These are phyloP conservation scores for Eulacestoma nigropectus DNA, from an alignment of 2,113 vertebrate species.

Conservation along the genomic window DNA sequence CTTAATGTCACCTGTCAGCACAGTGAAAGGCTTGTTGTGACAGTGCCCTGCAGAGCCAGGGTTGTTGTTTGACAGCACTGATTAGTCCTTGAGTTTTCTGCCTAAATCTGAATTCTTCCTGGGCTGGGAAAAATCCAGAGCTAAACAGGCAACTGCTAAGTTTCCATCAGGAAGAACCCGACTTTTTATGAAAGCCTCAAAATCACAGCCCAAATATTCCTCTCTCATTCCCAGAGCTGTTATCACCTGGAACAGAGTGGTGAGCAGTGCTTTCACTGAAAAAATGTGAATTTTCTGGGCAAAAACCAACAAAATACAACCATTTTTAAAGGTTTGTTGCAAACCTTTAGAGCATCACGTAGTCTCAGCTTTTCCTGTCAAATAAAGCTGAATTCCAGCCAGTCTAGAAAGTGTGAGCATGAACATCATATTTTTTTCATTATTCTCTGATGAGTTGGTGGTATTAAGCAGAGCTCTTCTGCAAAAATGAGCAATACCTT, in stretches of 20 bases:
- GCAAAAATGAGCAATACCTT: not conserved
- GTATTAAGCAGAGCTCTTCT: not conserved
- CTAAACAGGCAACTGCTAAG: not conserved
- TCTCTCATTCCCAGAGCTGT: not conserved
- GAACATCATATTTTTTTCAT: not conserved
- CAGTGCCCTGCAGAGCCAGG: conserved; percentile 27
- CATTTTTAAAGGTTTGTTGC: not conserved
- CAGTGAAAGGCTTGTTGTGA: conserved; percentile 44
- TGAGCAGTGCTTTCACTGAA: not conserved
- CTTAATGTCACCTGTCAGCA: conserved; percentile 66
- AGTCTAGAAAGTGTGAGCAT: not conserved
- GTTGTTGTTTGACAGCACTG: conserved; percentile 21
- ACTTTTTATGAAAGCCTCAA: not conserved
- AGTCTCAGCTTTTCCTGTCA: not conserved
- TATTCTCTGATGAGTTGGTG: not conserved
- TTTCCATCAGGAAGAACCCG: not conserved
- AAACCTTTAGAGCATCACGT: not conserved
- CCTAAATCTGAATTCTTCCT: not conserved
- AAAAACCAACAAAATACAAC: not conserved
- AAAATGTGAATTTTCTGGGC: not conserved
- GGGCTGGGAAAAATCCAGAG: not conserved
- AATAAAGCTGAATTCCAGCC: not conserved
- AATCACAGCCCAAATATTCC: not conserved
- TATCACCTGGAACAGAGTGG: not conserved
- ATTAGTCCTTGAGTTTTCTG: not conserved